Evolutionary conservation across 2,888 invertebrate genomes (phyloP).

Genomic region (Oligia latruncula): DNA sequence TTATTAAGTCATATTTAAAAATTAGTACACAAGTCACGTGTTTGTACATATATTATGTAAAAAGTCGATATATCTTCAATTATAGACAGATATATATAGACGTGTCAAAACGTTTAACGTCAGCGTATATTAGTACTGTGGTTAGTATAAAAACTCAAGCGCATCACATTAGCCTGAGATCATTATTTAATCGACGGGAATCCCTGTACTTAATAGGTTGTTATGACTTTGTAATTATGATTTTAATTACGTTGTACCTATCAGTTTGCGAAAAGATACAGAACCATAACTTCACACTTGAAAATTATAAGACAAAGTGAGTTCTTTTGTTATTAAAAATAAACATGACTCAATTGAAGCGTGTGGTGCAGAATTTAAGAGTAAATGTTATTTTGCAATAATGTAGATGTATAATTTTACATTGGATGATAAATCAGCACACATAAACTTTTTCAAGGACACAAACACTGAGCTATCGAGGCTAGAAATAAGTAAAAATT

Average conservation of each 20-base stretch:
- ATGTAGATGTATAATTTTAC: background rate
- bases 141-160: constrained; percentile 60
- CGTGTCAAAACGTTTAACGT: constrained; percentile 60
- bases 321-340: constrained; percentile 36
- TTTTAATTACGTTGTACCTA: constrained; percentile 57
- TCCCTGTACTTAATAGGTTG: constrained; percentile 58
- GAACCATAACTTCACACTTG: constrained; percentile 27
- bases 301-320: background rate
- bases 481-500: background rate
- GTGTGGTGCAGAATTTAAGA: background rate
- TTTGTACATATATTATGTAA: constrained; percentile 5
- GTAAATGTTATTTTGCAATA: background rate
- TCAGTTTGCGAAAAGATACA: constrained; percentile 38
- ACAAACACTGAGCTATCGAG: background rate
- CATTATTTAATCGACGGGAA: constrained; percentile 70
- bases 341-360: constrained; percentile 22
- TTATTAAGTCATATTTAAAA: constrained; percentile 18
- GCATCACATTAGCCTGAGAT: constrained; percentile 65
- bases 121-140: constrained; percentile 46
- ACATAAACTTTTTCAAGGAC: background rate
- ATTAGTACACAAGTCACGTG: constrained; percentile 36
- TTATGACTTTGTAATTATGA: constrained; percentile 60
- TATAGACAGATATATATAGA: constrained; percentile 39
- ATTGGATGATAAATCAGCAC: background rate
- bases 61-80: constrained; percentile 34